A percentile compares a stretch with the other conserved stretches of the same genome.
Evolutionary conservation across 2,888 invertebrate species (phyloP).

Genomic region (Leptopterna dolabrata): DNA sequence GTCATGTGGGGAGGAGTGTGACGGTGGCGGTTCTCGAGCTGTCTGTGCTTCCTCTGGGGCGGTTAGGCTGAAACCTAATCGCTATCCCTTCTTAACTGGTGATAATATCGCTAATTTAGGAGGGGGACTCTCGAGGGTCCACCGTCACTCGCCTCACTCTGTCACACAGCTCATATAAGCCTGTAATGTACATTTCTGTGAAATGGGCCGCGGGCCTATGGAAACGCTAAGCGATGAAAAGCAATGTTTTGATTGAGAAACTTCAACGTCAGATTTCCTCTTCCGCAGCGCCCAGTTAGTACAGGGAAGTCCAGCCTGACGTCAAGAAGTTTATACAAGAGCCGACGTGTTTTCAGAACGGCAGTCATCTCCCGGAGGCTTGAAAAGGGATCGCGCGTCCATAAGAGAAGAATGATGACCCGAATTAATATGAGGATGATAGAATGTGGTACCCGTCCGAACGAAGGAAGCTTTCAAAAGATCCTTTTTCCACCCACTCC

Average conservation of each 20-base stretch:
- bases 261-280: neutral
- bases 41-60: too few relatives aligned
- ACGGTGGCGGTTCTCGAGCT: too few relatives aligned
- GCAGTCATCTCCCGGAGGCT: neutral
- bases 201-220: too few relatives aligned
- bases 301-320: neutral
- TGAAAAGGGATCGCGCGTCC: slow-evolving; percentile 15
- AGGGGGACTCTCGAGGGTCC: too few relatives aligned
- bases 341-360: slow-evolving; percentile 23
- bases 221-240: too few relatives aligned
- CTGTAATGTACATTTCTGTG: too few relatives aligned
- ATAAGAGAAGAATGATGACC: slow-evolving; percentile 22
- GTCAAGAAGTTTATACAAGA: slow-evolving; percentile 9
- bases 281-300: neutral
- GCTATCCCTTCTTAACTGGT: too few relatives aligned
- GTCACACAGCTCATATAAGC: too few relatives aligned
- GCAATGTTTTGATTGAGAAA: neutral
- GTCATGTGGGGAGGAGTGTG: too few relatives aligned
- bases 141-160: too few relatives aligned
- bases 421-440: slow-evolving; percentile 26
- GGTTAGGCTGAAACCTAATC: too few relatives aligned
- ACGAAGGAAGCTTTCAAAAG: slow-evolving; percentile 22
- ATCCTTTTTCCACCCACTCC: slow-evolving; percentile 10
- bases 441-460: slow-evolving; percentile 1
- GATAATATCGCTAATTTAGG: too few relatives aligned